Evolutionary conservation across 1,140 invertebrate species (phyloP), one percentile per base, ranked within the genome.

Genomic region (Zelostemma sp.): DNA sequence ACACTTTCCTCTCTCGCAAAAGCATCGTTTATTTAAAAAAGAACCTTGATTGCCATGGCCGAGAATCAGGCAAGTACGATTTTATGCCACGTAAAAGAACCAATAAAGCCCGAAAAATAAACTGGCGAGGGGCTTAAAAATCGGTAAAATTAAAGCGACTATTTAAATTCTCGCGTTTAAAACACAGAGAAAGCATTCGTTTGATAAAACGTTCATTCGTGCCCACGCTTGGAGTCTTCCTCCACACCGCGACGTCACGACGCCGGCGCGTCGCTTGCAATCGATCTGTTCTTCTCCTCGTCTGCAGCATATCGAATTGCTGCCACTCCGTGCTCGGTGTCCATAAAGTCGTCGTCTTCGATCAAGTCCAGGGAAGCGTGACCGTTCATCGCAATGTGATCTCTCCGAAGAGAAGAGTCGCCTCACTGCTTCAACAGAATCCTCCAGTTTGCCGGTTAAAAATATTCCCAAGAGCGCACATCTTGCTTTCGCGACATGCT

Each of bases 211-310:
- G 28, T 31, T 31, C 11, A 31, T 38, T n/a, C 35, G 35, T 38
- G 28, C 12, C 35, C 35, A 38, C 35, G 35, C 35, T 38, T 11
- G 28, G 28, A 11, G 11, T 38, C 12, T 38, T 38, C 12, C 35
- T 38, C 35, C 35, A 38, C 35, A n/a, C 28, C 5, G 3, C 67
- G 74, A 68, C 78, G 74, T 79, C 72, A 67, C 74, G 73, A 81
- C 81, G 80, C 79, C 82, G 80, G 80, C 82, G 80, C 82, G 74
- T 16, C 73, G 46, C 4, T 5, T 21, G 45, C 74, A 73, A 83
- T 82, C 81, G 77, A 82, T 83, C 57, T 61, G 55, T 46, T 72
- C 46, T 73, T 49, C 62, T 76, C 59, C 41, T 59, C 62, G 68
- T 25, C 54, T 61, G 64, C 43, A 59, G 61, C 64, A 56, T 49